A percentile compares a stretch with the other conserved stretches of the same genome.
Evolutionary conservation across 1,140 invertebrate species (phyloP).

Genomic region (Lutraria rhynchaena): DNA sequence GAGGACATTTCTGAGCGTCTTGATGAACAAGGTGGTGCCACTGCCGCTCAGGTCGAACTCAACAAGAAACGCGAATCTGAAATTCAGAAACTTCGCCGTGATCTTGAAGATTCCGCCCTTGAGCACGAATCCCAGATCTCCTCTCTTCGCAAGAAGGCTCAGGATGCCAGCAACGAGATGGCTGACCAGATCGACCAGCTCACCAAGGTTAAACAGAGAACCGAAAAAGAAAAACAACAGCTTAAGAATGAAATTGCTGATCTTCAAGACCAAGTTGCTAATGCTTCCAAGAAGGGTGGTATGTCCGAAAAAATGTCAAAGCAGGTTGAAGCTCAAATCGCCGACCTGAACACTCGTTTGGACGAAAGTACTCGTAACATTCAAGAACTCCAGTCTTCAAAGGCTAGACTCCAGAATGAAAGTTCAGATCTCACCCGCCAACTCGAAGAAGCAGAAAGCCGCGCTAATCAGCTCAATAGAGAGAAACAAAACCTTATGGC

Average conservation of each 20-base stretch:
- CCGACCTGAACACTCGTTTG: slow-evolving; percentile 96
- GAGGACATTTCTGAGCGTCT: slow-evolving; percentile 98
- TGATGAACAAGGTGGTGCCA: slow-evolving; percentile 99
- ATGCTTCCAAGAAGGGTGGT: slow-evolving; percentile 96
- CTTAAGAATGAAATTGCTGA: slow-evolving; percentile 97
- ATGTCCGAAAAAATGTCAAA: slow-evolving; percentile 98
- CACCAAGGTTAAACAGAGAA: slow-evolving; percentile 99
- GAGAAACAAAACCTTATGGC: slow-evolving; percentile 96
- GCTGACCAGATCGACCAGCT: slow-evolving; percentile 99
- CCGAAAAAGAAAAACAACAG: slow-evolving; percentile 97
- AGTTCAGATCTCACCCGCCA: slow-evolving; percentile 94
- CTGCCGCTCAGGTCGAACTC: slow-evolving; percentile 96
- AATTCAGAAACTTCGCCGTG: slow-evolving; percentile 97
- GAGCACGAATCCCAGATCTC: slow-evolving; percentile 98
- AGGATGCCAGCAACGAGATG: slow-evolving; percentile 96
- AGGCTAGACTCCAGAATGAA: slow-evolving; percentile 87
- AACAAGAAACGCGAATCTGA: slow-evolving; percentile 99
- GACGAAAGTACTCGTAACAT: slow-evolving; percentile 84
- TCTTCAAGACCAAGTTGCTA: slow-evolving; percentile 90
- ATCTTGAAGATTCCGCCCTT: slow-evolving; percentile 98
- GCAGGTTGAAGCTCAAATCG: slow-evolving; percentile 96
- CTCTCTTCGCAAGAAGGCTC: slow-evolving; percentile 99
- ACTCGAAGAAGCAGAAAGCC: slow-evolving; percentile 97
- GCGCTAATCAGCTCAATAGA: slow-evolving; percentile 97
- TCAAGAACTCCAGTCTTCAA: slow-evolving; percentile 76